phyloP scores from a whole-genome alignment of 2,797 vertebrate genomes.

The Myotis daubentonii region DNA sequence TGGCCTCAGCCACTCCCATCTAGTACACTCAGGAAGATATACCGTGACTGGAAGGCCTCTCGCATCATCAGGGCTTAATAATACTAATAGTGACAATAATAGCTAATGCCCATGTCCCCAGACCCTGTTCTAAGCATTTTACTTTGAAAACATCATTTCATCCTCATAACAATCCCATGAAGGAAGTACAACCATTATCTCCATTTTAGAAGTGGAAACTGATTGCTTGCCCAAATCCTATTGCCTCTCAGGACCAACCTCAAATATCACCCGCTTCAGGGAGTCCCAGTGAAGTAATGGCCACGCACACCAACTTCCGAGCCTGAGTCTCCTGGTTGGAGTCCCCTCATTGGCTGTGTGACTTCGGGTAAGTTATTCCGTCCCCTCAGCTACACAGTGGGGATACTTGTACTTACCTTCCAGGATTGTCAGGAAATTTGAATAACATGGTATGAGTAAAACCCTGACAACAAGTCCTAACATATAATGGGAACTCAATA shows the following conservation, averaged over 20 bases:
- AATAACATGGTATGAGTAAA: neutral
- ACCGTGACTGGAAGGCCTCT: neutral
- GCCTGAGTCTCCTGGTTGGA: neutral
- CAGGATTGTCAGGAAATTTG: neutral
- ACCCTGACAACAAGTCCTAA: neutral
- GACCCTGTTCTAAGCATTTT: neutral
- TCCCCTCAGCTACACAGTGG: neutral
- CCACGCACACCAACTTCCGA: neutral
- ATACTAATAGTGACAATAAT: neutral
- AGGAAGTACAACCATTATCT: neutral
- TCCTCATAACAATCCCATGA: neutral
- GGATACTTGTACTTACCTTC: neutral
- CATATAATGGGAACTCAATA: neutral
- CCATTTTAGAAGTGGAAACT: conserved; percentile 11
- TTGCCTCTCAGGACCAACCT: neutral
- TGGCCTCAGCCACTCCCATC: neutral
- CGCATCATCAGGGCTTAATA: neutral
- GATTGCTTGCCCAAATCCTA: neutral
- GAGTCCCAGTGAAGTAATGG: neutral
- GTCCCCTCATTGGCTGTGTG: neutral
- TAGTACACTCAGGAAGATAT: neutral
- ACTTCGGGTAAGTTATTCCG: neutral
- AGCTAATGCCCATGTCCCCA: neutral
- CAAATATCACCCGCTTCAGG: neutral
- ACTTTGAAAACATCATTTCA: neutral